Evolutionary conservation across 2,888 invertebrate genomes (phyloP).

Genomic region (Sipunculus nudus): DNA sequence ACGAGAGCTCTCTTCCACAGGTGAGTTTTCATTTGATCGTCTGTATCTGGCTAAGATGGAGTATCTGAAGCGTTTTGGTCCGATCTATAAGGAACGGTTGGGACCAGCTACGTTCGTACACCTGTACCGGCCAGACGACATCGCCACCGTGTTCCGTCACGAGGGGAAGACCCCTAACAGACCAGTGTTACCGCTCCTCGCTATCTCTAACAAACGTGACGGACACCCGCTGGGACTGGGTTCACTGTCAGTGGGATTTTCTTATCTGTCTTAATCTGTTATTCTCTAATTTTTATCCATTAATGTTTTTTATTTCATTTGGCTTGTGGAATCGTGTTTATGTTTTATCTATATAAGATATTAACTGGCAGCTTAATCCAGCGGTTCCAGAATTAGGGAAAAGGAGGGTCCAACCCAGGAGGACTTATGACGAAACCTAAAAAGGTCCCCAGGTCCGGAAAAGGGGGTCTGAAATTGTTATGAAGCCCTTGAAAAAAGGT

Average conservation of each 20-base stretch:
- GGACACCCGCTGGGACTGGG: conserved; percentile 35
- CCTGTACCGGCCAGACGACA: conserved; percentile 50
- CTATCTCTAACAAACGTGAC: conserved; percentile 27
- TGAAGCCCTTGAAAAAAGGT: no score
- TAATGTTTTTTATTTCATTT: no score
- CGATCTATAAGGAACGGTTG: conserved; percentile 53
- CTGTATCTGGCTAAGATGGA: conserved; percentile 31
- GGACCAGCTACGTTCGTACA: conserved; percentile 61
- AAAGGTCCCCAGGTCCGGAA: no score
- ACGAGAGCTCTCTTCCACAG: conserved; percentile 15
- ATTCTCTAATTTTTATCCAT: no score
- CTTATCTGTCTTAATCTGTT: background rate
- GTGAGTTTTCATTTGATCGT: conserved; percentile 28
- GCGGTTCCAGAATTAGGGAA: no score
- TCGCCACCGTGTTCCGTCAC: conserved; percentile 42
- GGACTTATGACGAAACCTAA: no score
- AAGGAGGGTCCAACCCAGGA: no score
- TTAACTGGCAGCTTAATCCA: no score
- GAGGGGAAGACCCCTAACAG: conserved; percentile 45
- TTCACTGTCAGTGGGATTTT: conserved; percentile 30
- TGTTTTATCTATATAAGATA: no score
- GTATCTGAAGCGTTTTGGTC: conserved; percentile 38
- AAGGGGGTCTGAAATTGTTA: no score
- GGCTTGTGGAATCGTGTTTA: no score
- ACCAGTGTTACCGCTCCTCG: conserved; percentile 28